Conservation (phyloP, 2,113 vertebrate species). For the Thalassoma bifasciatum region DNA sequence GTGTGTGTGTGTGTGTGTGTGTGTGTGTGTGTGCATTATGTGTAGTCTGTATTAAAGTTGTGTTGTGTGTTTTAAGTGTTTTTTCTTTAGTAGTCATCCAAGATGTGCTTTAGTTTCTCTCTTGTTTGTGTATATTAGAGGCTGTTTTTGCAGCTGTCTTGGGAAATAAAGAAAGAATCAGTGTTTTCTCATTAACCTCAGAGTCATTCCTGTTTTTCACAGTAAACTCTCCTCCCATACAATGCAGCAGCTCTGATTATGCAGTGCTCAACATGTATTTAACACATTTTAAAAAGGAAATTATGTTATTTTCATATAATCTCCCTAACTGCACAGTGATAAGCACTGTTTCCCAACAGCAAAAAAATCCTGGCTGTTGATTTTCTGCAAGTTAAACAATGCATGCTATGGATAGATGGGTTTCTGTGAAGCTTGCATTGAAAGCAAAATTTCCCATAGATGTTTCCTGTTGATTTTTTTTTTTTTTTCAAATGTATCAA, state of each 20-base stretch:
- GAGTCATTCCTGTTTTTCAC: neutral
- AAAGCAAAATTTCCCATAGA: neutral
- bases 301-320: too few relatives aligned
- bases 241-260: neutral
- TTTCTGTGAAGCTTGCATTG: neutral
- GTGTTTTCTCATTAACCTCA: conserved; percentile 32
- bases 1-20: too few relatives aligned
- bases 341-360: too few relatives aligned
- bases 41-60: neutral
- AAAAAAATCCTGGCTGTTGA: too few relatives aligned
- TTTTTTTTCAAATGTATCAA: too few relatives aligned
- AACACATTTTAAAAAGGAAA: neutral
- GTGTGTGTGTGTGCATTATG: too few relatives aligned
- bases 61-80: neutral
- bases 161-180: conserved; percentile 23
- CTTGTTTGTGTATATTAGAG: neutral
- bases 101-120: neutral
- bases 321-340: too few relatives aligned
- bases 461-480: too few relatives aligned
- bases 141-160: conserved; percentile 24
- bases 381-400: too few relatives aligned
- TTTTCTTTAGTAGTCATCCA: neutral
- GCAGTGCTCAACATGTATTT: neutral
- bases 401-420: too few relatives aligned
- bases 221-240: neutral